Conservation (phyloP, 92 coral and sea anemone species). For the Parazoanthus swiftii region DNA sequence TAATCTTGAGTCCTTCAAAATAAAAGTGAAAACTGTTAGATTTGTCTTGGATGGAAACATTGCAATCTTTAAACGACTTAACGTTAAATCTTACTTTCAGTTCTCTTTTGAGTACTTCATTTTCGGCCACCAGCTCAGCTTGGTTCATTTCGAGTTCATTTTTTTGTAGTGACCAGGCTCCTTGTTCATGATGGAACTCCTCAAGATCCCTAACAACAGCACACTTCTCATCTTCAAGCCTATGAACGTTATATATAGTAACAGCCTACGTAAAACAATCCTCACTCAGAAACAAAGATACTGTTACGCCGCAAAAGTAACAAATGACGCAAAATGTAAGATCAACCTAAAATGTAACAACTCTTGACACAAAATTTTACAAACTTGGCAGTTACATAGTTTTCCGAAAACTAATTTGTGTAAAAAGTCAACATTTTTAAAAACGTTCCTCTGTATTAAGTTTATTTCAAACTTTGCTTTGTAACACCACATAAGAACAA, state of each 20-base stretch:
- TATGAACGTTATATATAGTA: slow-evolving; percentile 3
- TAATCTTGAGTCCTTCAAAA: too few relatives aligned
- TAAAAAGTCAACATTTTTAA: too few relatives aligned
- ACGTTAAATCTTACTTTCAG: slow-evolving; percentile 17
- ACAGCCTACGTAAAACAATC: neutral
- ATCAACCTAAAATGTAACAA: too few relatives aligned
- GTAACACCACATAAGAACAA: too few relatives aligned
- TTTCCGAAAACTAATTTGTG: too few relatives aligned
- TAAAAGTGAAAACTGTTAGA: too few relatives aligned
- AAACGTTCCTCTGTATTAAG: too few relatives aligned
- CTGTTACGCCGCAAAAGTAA: too few relatives aligned
- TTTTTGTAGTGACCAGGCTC: slow-evolving; percentile 56
- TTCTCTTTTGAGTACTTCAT: slow-evolving; percentile 53
- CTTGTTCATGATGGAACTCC: slow-evolving; percentile 60
- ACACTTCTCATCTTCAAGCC: slow-evolving; percentile 71
- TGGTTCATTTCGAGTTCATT: slow-evolving; percentile 72
- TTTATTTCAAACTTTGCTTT: too few relatives aligned
- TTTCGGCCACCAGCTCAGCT: slow-evolving; percentile 80
- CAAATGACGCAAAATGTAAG: too few relatives aligned
- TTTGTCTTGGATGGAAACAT: neutral
- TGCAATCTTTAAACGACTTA: neutral
- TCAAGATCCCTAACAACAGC: slow-evolving; percentile 50
- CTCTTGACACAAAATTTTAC: too few relatives aligned
- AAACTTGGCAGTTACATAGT: too few relatives aligned
- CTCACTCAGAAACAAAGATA: neutral